Base-by-base conservation (phyloP, 2,888 invertebrate genomes). In the Linyphia triangularis region DNA sequence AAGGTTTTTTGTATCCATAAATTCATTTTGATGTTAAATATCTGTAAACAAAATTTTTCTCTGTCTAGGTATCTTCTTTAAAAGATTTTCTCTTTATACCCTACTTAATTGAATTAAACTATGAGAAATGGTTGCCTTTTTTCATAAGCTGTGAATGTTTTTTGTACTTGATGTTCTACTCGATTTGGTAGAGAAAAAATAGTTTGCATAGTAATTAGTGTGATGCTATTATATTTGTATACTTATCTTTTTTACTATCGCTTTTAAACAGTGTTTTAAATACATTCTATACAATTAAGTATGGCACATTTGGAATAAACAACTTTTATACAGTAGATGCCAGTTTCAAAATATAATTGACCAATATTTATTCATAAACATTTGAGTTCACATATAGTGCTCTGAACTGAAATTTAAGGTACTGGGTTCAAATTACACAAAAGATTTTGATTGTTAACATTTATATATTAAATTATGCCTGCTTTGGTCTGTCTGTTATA, bases 151-250 rank as follows among this genome's bases (percentile, higher is more conserved):
- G 19, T 79, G 57, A 51, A 26, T 79, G 33, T 79, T 79, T 70
- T n/a, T 82, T 33, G 40, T 82, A 70, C 57, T 26, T 70, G 61
- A 72, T 72, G 61, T 82, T 81, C 43, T 82, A 24, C 59, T 51
- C 22, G 26, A 61, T 37, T 82, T 10, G n/a, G 69, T 69, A 69
- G 81, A 37, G 26, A 70, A 70, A 79, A 69, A 28, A 30, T 67
- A 79, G 67, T 82, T 82, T 82, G 33, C 70, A 72, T 57, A 22
- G 24, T 73, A 73, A 16, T 73, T 37, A 75, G 30, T 24, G 24
- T 75, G 59, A 26, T 40, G 78, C 78, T 78, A 67, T 59, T 19
- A 33, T 75, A 61, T 78, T 63, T 78, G 33, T 67, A 63, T 65
- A 78, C 65, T 65, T 77, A 77, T 40, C 28, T 37, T 77, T 78